A percentile compares a stretch with the other conserved stretches of the same genome.
phyloP scores from a whole-genome alignment of 1,140 invertebrate species.

The Cyphomyrmex costatus region DNA sequence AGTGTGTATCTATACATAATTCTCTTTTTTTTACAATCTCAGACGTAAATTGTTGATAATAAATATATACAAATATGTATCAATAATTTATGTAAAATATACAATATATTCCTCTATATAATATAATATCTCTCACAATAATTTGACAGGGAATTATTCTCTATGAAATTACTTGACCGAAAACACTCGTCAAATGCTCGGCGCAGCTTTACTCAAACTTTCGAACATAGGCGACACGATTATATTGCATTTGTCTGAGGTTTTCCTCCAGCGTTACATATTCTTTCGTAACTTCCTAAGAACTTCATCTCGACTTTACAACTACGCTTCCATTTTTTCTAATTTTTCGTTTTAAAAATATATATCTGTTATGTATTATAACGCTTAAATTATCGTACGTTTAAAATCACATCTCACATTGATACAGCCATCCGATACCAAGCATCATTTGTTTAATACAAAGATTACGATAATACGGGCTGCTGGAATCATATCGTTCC shows the following conservation, averaged over 20 bases:
- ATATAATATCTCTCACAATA: neutral
- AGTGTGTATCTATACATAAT: neutral
- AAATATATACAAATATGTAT: constrained; percentile 26
- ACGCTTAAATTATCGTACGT: constrained; percentile 30
- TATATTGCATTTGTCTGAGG: neutral
- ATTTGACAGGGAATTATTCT: neutral
- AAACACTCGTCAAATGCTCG: constrained; percentile 13
- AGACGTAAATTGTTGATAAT: constrained; percentile 3
- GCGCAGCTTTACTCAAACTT: constrained; percentile 33
- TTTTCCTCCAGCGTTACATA: neutral
- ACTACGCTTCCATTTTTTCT: neutral
- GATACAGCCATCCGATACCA: neutral
- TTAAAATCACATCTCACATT: constrained; percentile 47
- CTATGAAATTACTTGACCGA: constrained; percentile 37
- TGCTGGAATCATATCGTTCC: constrained; percentile 5
- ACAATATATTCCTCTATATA: neutral
- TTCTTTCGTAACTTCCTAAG: constrained; percentile 9
- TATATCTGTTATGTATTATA: constrained; percentile 33
- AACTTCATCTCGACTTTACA: neutral
- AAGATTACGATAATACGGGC: constrained; percentile 37
- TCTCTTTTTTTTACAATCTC: neutral
- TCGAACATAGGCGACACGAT: constrained; percentile 17
- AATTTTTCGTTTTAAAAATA: constrained; percentile 45
- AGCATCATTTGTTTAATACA: constrained; percentile 39
- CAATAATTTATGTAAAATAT: constrained; percentile 32